These are phyloP conservation scores for Lepisosteus oculatus DNA, from an alignment of 2,113 vertebrate genomes.

Conservation along the genomic window DNA sequence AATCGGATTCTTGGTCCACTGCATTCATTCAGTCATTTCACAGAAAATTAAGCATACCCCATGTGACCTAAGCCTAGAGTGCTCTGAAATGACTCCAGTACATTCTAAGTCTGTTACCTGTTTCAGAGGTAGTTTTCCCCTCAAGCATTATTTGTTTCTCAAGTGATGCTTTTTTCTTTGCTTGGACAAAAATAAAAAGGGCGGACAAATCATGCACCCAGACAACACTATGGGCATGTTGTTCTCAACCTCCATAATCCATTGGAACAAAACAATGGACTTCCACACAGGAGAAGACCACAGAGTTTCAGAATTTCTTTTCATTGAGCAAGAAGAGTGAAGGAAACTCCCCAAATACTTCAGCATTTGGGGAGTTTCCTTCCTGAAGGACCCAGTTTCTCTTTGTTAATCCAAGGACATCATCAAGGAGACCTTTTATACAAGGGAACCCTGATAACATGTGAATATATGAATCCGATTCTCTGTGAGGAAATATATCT, in stretches of 20 bases:
- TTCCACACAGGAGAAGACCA: neutral
- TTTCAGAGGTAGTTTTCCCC: slow-evolving; percentile 28
- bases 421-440: no score
- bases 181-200: neutral
- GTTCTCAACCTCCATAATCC: accelerated
- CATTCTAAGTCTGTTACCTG: slow-evolving; percentile 42
- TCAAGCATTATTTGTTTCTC: slow-evolving; percentile 12
- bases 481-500: no score
- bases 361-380: neutral
- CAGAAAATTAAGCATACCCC: slow-evolving; percentile 38
- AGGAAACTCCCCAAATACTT: no score
- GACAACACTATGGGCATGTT: accelerated
- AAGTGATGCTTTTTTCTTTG: neutral
- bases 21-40: slow-evolving; percentile 37
- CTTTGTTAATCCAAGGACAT: no score
- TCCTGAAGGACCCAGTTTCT: neutral
- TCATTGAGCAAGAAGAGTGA: neutral
- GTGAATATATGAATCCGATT: no score
- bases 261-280: neutral
- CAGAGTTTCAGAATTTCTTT: neutral
- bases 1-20: slow-evolving; percentile 26
- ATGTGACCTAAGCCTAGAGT: slow-evolving; percentile 30
- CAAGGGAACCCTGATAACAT: no score
- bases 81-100: slow-evolving; percentile 40
- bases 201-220: neutral